Evolutionary conservation across 1,140 invertebrate genomes (phyloP).

Genomic region (Helicoverpa zea): DNA sequence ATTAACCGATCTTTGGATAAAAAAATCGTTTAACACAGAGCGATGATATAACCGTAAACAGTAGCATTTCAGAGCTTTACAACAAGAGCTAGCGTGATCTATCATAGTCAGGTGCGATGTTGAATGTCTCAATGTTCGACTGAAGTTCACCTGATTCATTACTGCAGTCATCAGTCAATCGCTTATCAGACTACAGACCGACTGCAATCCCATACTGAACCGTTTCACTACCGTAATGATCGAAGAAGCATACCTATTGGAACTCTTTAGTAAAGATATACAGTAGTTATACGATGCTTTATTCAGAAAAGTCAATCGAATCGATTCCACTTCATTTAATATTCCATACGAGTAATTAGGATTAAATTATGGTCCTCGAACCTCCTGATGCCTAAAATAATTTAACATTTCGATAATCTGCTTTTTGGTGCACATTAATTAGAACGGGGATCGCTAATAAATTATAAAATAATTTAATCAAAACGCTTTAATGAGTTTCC

Average conservation of each 20-base stretch:
- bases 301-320: too few species aligned
- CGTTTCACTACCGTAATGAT: not conserved
- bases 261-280: too few species aligned
- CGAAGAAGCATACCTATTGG: too few species aligned
- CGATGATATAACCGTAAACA: not conserved
- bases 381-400: too few species aligned
- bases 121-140: constrained; percentile 16
- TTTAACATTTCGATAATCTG: not conserved
- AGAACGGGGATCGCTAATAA: constrained; percentile 16
- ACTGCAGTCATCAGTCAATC: constrained; percentile 28
- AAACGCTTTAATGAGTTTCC: constrained; percentile 32
- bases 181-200: constrained; percentile 10
- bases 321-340: too few species aligned
- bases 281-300: too few species aligned
- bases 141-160: constrained; percentile 30
- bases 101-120: constrained; percentile 33
- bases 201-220: constrained; percentile 16
- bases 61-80: constrained; percentile 1
- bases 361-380: too few species aligned
- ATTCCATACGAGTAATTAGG: too few species aligned
- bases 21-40: too few species aligned
- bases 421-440: constrained; percentile 6
- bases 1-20: too few species aligned
- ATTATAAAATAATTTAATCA: constrained; percentile 38
- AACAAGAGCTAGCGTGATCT: constrained; percentile 4